Evolutionary conservation across 2,888 invertebrate species (phyloP).

Genomic region (Ophion costatus): DNA sequence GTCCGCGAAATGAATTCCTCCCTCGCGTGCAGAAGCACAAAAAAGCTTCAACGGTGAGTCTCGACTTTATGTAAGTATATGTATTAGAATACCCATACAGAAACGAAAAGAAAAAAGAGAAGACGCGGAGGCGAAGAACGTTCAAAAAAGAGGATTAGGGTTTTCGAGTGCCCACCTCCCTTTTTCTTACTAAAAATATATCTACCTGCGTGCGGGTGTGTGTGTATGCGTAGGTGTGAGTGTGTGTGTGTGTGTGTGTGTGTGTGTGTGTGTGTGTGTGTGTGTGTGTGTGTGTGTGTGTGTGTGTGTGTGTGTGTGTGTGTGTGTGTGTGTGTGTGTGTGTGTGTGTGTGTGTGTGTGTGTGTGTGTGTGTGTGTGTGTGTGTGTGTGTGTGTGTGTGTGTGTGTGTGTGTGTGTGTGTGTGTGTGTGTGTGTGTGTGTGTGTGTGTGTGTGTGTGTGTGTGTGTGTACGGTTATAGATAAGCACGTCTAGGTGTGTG

Average conservation of each 20-base stretch:
- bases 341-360: not conserved
- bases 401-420: not conserved
- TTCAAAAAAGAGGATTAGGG: conserved; percentile 56
- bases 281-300: too few species aligned
- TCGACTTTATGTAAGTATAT: not conserved
- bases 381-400: not conserved
- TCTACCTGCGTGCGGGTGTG: too few species aligned
- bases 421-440: too few species aligned
- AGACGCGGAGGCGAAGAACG: conserved; percentile 58
- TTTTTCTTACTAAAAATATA: conserved; percentile 8
- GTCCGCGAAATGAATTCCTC: conserved; percentile 83
- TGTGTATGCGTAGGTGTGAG: too few species aligned
- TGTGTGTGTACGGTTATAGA: not conserved
- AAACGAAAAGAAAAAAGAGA: conserved; percentile 50
- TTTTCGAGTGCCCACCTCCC: conserved; percentile 53
- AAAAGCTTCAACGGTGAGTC: conserved; percentile 54
- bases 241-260: too few species aligned
- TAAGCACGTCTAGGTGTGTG: not conserved
- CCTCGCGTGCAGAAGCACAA: conserved; percentile 68
- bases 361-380: not conserved
- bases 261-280: too few species aligned
- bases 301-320: not conserved
- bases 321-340: not conserved
- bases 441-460: not conserved
- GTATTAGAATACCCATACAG: conserved; percentile 17